These are phyloP conservation scores for Heterohyrax brucei DNA, from an alignment of 2,797 vertebrate species.

Conservation along the genomic window DNA sequence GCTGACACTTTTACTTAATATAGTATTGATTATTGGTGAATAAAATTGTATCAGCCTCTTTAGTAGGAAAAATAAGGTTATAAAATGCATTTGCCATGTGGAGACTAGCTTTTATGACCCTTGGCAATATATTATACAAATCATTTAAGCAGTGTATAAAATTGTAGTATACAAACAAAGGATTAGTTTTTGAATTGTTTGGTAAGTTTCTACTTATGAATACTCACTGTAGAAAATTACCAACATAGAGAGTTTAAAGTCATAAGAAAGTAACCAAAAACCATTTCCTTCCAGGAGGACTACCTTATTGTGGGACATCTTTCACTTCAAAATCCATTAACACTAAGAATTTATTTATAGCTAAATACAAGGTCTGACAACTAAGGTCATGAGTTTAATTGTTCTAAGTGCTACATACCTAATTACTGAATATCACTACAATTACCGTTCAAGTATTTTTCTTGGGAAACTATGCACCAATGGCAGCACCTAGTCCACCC, in stretches of 20 bases:
- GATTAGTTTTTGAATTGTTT: slow-evolving; percentile 48
- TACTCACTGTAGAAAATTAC: not conserved
- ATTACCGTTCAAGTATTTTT: too few relatives aligned
- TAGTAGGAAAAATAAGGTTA: not conserved
- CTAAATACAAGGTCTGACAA: too few relatives aligned
- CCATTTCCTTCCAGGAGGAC: not conserved
- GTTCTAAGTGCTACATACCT: too few relatives aligned
- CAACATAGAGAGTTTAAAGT: not conserved
- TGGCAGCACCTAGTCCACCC: too few relatives aligned
- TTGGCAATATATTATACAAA: slow-evolving; percentile 7
- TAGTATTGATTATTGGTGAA: not conserved
- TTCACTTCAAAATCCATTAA: not conserved
- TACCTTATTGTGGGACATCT: not conserved
- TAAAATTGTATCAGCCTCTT: slow-evolving; percentile 37
- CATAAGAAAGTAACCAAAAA: not conserved
- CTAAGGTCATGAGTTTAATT: too few relatives aligned
- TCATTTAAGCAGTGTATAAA: slow-evolving; percentile 38
- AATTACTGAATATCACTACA: too few relatives aligned
- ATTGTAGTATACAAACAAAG: slow-evolving; percentile 39
- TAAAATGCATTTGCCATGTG: not conserved
- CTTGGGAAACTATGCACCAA: too few relatives aligned
- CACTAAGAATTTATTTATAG: not conserved
- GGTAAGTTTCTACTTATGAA: not conserved
- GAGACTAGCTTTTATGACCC: slow-evolving; percentile 17
- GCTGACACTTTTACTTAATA: slow-evolving; percentile 42